Evolutionary conservation across 1,140 invertebrate genomes (phyloP), one percentile per base, ranked within the genome.

Genomic region (Hyposmocoma kahamanoa): DNA sequence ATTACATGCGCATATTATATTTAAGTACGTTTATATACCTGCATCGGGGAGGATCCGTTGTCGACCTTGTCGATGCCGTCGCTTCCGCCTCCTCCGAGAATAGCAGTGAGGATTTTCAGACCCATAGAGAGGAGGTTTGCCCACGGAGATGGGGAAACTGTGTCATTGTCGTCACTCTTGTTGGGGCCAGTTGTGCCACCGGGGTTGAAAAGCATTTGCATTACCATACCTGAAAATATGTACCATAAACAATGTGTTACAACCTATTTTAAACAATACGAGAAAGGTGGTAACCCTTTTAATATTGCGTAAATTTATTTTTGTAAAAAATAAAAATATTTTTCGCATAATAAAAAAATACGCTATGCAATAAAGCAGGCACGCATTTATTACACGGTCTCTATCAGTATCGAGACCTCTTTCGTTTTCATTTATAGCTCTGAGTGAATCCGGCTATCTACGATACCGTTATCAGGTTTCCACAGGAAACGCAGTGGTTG

Each of bases 61-160:
- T 96, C 94, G 24, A 95, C 93, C 83, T 96, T 96, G 75, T 96
- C 94, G 70, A 96, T 96, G 43, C 94, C 94, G 71, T 95, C 94
- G 59, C 88, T 90, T 6, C 89, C 90, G 1, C 89, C 87, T 26
- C 94, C 94, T 24, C 94, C 93, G 13, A 97, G 83, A 47, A 96
- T 87, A 9, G 94, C 94, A 1, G 94, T 94, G 30, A 97, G 84
- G 50, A 97, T 93, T 73, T 95, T 93, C 9, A 97, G 87, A 36
- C 90, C 91, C 89, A 82, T 78, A 1, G 94, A 92, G n/a, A 97
- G 82, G 0, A 95, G 84, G 74, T 95, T 94, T n/a, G 94, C 90
- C 94, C 94, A 96, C 3, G 94, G 93, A 15, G 93, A 94, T 6
- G 92, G 87, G 3, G 91, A 89, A 0, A 90, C 87, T 1, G 90